Evolutionary conservation across 1,140 invertebrate genomes (phyloP).

Genomic region (Limonius californicus): DNA sequence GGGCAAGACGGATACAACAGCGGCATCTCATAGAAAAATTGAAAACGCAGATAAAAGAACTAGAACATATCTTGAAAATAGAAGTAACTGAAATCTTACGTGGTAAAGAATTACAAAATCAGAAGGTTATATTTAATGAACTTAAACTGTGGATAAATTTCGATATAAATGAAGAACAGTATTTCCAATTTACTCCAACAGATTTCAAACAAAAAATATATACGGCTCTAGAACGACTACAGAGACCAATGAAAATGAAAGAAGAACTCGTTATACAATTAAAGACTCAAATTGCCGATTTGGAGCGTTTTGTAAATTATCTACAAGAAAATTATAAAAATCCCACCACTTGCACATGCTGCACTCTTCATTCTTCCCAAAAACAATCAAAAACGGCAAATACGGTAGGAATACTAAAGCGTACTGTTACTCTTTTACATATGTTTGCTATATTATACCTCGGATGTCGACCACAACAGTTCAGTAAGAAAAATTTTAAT

Average conservation of each 20-base stretch:
- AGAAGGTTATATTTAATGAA: conserved; percentile 82
- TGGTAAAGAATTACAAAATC: conserved; percentile 78
- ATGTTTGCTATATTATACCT: conserved; percentile 91
- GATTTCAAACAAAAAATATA: conserved; percentile 62
- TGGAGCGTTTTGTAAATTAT: conserved; percentile 96
- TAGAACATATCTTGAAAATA: conserved; percentile 92
- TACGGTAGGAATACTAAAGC: conserved; percentile 69
- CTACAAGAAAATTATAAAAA: conserved; percentile 62
- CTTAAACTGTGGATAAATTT: conserved; percentile 73
- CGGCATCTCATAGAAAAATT: conserved; percentile 85
- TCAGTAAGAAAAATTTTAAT: conserved; percentile 79
- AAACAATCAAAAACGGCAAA: conserved; percentile 43
- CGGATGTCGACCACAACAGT: conserved; percentile 71
- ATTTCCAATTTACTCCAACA: conserved; percentile 57
- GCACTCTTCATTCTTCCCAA: conserved; percentile 55
- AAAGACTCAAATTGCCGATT: conserved; percentile 93
- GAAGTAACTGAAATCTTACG: conserved; percentile 77
- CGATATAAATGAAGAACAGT: conserved; percentile 65
- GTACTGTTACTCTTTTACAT: conserved; percentile 82
- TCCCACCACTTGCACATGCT: conserved; percentile 58
- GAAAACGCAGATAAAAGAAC: conserved; percentile 87
- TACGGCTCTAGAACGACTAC: conserved; percentile 69
- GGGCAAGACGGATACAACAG: conserved; percentile 66
- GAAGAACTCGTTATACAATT: conserved; percentile 92
- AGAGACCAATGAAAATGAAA: conserved; percentile 93